Evolutionary conservation across 2,888 invertebrate genomes (phyloP).

Genomic region (Yponomeuta evonymella): DNA sequence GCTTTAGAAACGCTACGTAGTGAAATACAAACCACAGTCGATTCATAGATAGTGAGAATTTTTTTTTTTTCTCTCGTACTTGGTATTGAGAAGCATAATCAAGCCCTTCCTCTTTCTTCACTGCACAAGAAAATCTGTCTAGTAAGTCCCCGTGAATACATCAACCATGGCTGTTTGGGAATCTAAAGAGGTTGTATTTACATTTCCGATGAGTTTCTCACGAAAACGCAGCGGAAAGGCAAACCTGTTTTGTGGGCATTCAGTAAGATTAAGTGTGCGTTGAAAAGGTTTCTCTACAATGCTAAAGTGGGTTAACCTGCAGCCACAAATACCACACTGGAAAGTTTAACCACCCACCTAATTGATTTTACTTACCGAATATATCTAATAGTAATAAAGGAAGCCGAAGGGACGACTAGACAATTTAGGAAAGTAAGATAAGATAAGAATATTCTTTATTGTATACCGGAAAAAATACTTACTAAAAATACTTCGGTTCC

Average conservation of each 20-base stretch:
- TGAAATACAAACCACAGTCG: too few species aligned
- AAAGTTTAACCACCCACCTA: not conserved
- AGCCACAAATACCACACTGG: not conserved
- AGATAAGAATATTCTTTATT: too few species aligned
- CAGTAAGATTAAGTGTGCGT: not conserved
- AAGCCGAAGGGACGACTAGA: too few species aligned
- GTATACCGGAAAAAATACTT: too few species aligned
- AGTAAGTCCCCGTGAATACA: too few species aligned
- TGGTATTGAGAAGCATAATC: too few species aligned
- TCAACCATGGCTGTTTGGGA: too few species aligned
- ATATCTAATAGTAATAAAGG: not conserved
- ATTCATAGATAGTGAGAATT: too few species aligned
- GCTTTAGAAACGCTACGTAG: not conserved
- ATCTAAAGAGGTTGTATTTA: not conserved
- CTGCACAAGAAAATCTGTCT: too few species aligned
- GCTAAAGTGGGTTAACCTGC: constrained; percentile 6
- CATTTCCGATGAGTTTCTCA: constrained; percentile 5
- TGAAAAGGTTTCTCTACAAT: not conserved
- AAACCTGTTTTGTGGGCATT: constrained; percentile 14
- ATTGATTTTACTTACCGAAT: not conserved
- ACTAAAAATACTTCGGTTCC: not conserved
- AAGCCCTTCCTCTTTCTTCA: too few species aligned
- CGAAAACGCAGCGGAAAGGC: constrained; percentile 4
- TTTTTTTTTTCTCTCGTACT: too few species aligned
- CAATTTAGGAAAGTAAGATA: not conserved